Conservation (phyloP, 2,888 invertebrate genomes). For the Sinopyrophorus schimmeli region DNA sequence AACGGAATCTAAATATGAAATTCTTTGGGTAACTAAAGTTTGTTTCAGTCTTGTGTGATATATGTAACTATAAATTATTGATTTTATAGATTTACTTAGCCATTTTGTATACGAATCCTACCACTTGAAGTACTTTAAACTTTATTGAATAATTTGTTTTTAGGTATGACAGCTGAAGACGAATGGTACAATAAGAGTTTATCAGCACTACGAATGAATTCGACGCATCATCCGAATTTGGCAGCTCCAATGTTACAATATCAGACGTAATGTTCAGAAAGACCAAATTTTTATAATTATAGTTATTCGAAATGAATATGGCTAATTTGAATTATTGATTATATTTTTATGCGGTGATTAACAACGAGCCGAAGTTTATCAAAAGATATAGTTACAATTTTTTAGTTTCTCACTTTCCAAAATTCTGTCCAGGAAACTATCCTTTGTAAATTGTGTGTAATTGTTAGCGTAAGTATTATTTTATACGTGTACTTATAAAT, state of each 20-base stretch:
- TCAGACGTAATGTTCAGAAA: conserved; percentile 79
- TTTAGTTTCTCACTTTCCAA: conserved; percentile 30
- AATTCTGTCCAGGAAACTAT: conserved; percentile 19
- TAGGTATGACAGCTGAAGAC: conserved; percentile 91
- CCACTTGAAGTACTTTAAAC: not conserved
- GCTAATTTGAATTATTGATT: conserved; percentile 16
- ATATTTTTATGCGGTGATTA: conserved; percentile 20
- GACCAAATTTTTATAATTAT: conserved; percentile 16
- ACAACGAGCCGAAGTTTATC: conserved; percentile 21
- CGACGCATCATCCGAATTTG: conserved; percentile 92
- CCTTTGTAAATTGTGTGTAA: conserved; percentile 38
- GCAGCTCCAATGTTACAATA: conserved; percentile 97
- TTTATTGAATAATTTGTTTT: conserved; percentile 39
- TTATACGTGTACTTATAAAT: conserved; percentile 39
- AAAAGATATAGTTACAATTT: conserved; percentile 21
- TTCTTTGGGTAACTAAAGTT: no score
- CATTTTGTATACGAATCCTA: no score
- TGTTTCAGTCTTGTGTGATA: no score
- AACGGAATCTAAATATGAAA: no score
- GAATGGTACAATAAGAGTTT: conserved; percentile 99
- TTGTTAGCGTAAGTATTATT: conserved; percentile 39
- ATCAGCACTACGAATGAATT: conserved; percentile 96
- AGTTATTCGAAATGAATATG: conserved; percentile 14
- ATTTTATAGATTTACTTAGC: no score
- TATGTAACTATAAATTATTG: no score